Evolutionary conservation across 2,113 vertebrate species (phyloP).

Genomic region (Sinocyclocheilus rhinocerous): DNA sequence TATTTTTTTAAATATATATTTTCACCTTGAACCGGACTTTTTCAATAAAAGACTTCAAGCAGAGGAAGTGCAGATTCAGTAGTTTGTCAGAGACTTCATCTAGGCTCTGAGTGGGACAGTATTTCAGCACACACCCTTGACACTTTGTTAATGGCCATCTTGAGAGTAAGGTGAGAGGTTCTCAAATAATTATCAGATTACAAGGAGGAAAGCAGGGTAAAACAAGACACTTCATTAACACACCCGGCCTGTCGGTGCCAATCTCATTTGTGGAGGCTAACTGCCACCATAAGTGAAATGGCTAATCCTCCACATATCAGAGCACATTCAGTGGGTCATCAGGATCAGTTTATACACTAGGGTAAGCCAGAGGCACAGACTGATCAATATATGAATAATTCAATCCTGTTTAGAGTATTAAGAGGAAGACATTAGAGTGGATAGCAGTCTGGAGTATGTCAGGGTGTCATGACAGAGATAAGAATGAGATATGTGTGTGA

Average conservation of each 20-base stretch:
- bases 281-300: conserved; percentile 60
- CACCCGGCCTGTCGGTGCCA: conserved; percentile 54
- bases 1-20: too few species aligned
- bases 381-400: conserved; percentile 64
- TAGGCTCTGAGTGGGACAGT: conserved; percentile 8
- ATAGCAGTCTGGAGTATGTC: conserved; percentile 22
- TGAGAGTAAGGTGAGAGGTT: conserved; percentile 54
- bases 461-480: conserved; percentile 9
- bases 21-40: neutral
- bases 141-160: conserved; percentile 55
- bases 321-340: conserved; percentile 60
- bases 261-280: conserved; percentile 60
- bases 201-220: conserved; percentile 46
- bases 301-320: conserved; percentile 50
- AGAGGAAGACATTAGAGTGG: conserved; percentile 32
- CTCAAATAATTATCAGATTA: conserved; percentile 60
- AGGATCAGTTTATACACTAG: conserved; percentile 58
- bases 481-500: neutral
- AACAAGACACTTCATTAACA: conserved; percentile 67
- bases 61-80: neutral
- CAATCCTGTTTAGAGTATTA: conserved; percentile 45
- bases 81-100: conserved; percentile 2
- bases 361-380: conserved; percentile 34
- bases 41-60: neutral
- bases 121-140: conserved; percentile 44